Percentiles rank a stretch among this genome's conserved stretches.
These are phyloP conservation scores for Drosophila bifasciata DNA, from an alignment of 1,140 invertebrate genomes.

Conservation along the genomic window DNA sequence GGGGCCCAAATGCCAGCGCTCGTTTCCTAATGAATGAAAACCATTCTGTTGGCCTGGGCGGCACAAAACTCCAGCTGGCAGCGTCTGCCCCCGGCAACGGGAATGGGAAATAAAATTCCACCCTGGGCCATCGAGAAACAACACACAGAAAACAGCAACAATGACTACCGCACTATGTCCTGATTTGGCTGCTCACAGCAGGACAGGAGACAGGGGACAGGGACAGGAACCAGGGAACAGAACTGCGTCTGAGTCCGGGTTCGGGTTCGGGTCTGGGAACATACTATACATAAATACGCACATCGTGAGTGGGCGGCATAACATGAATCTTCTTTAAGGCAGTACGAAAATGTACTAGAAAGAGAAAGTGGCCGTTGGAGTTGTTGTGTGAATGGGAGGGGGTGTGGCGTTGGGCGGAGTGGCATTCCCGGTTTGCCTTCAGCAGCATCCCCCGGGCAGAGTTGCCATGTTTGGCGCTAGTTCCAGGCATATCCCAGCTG, in stretches of 20 bases:
- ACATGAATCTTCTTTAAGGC: constrained; percentile 63
- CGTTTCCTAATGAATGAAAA: constrained; percentile 72
- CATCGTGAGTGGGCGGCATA: constrained; percentile 51
- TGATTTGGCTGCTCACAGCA: constrained; percentile 63
- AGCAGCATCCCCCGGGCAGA: constrained; percentile 27
- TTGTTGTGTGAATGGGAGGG: background rate
- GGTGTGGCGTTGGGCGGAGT: background rate
- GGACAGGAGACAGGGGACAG: constrained; percentile 18
- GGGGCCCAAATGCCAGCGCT: constrained; percentile 22
- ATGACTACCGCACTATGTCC: constrained; percentile 74
- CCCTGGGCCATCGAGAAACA: constrained; percentile 23
- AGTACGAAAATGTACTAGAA: constrained; percentile 1
- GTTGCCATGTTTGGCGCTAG: constrained; percentile 51
- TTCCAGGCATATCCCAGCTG: constrained; percentile 27
- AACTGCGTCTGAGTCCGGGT: too few species aligned
- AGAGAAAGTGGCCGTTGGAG: constrained; percentile 9
- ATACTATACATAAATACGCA: constrained; percentile 52
- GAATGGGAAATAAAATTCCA: constrained; percentile 50
- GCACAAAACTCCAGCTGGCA: constrained; percentile 61
- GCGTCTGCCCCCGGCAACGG: constrained; percentile 6
- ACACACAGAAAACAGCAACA: constrained; percentile 9
- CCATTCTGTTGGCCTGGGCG: constrained; percentile 40
- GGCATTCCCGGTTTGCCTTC: constrained; percentile 40
- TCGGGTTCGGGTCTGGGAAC: constrained; percentile 18
- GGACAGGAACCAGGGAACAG: too few species aligned